phyloP scores from a whole-genome alignment of 1,140 invertebrate species.

The Venturia canescens region DNA sequence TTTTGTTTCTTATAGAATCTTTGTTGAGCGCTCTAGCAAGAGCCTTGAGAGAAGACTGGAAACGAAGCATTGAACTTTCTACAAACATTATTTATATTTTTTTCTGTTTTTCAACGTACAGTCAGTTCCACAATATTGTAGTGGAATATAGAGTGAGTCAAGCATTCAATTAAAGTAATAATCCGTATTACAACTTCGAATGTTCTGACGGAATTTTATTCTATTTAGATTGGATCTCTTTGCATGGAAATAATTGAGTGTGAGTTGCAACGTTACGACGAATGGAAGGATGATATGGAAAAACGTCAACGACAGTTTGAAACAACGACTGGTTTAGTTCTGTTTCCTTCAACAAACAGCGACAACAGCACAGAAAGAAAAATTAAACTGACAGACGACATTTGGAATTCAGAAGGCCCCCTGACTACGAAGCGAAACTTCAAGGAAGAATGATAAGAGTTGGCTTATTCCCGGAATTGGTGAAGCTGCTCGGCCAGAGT shows the following conservation, averaged over 20 bases:
- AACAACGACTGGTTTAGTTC: constrained; percentile 70
- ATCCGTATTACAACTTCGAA: too few relatives aligned
- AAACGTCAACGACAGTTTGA: constrained; percentile 75
- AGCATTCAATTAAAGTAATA: background rate
- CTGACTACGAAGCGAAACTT: constrained; percentile 76
- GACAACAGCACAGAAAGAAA: constrained; percentile 70
- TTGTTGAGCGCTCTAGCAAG: constrained; percentile 95
- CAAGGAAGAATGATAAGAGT: constrained; percentile 93
- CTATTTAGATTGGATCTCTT: constrained; percentile 92
- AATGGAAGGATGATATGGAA: constrained; percentile 95
- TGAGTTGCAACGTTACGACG: constrained; percentile 94
- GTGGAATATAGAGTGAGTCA: constrained; percentile 88
- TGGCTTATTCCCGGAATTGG: constrained; percentile 92
- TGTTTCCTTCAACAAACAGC: constrained; percentile 63
- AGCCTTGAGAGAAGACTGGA: constrained; percentile 98
- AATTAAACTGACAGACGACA: constrained; percentile 71
- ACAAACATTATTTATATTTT: constrained; percentile 98
- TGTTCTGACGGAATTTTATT: background rate
- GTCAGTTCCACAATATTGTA: constrained; percentile 95
- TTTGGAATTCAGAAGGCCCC: constrained; percentile 71
- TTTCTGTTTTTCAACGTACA: constrained; percentile 98
- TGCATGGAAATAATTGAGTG: constrained; percentile 98
- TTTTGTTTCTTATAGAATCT: constrained; percentile 85
- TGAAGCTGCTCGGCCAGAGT: constrained; percentile 87
- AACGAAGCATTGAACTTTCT: constrained; percentile 95